Conservation (phyloP, 2,888 invertebrate species). For the Spisula solida region DNA sequence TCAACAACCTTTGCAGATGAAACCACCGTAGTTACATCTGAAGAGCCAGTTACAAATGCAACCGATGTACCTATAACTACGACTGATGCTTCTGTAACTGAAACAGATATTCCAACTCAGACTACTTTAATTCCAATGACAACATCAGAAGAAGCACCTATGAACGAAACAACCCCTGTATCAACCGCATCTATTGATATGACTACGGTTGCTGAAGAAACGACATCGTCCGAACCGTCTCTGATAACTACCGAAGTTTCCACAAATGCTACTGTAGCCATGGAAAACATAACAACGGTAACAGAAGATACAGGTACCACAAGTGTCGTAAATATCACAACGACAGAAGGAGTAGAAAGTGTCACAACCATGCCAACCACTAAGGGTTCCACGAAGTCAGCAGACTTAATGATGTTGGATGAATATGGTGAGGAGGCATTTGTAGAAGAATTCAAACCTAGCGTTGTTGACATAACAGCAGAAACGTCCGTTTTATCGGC, state of each 20-base stretch:
- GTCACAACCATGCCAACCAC: slow-evolving; percentile 7
- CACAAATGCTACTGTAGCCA: not conserved
- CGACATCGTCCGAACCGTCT: not conserved
- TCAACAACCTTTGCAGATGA: not conserved
- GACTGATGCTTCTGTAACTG: not conserved
- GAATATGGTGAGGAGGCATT: slow-evolving; percentile 39
- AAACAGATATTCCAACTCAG: not conserved
- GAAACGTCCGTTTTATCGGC: slow-evolving; percentile 39
- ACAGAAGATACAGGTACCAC: not conserved
- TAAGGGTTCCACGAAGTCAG: slow-evolving; percentile 27
- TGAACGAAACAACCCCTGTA: not conserved
- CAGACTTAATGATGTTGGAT: slow-evolving; percentile 30
- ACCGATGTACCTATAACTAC: not conserved
- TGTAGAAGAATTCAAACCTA: slow-evolving; percentile 31
- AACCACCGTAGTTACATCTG: not conserved
- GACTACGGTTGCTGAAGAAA: not conserved
- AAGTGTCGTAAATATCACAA: not conserved
- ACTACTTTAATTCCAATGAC: not conserved
- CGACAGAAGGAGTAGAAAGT: not conserved
- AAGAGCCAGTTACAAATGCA: not conserved
- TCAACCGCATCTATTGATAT: not conserved
- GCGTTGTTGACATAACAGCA: not conserved
- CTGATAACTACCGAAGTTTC: not conserved
- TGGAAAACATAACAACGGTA: not conserved
- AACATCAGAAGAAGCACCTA: not conserved